Base-by-base conservation (phyloP, 2,888 invertebrate species). In the Proisotoma minuta region DNA sequence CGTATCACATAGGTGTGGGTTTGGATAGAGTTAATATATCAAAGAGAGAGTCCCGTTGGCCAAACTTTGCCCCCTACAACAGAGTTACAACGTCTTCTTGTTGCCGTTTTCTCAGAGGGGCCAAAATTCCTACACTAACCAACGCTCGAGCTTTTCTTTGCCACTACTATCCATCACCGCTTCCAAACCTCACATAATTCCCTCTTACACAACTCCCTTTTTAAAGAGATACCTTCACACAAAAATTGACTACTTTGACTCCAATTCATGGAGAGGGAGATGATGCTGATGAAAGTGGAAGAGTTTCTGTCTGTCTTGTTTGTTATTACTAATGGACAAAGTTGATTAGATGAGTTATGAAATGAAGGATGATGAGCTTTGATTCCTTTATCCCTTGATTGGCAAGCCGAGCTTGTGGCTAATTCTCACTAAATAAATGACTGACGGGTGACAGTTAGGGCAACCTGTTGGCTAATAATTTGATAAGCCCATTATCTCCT, bases 11-110 rank as follows among this genome's bases (percentile, higher is more conserved):
- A n/a, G n/a, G n/a, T n/a, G n/a, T n/a, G n/a, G n/a, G n/a, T n/a
- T 63, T 60, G 59, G 63, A 76, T 76, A 75, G 75, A 76, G 75
- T 75, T 76, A 76, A 76, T 76, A 75, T 76, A 76, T 76, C 76
- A 76, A 72, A 65, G 71, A 49, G 34, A 18, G 57, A 47, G 47
- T 57, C 34, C 24, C 53, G n/a, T 27, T 52, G 28, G 49, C 22
- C 8, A 49, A 24, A 22, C 4, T 49, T 4, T 49, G 20, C 3
- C 43, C 12, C 34, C 8, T 12, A 34, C n/a, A n/a, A n/a, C n/a
- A n/a, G n/a, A n/a, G n/a, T n/a, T n/a, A n/a, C n/a, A n/a, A n/a
- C n/a, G n/a, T n/a, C n/a, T n/a, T n/a, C n/a, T n/a, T n/a, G n/a
- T n/a, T n/a, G n/a, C n/a, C n/a, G 34, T 34, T 34, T 34, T 10